Evolutionary conservation across 2,113 vertebrate genomes (phyloP).

Genomic region (Dermatemys mawii): DNA sequence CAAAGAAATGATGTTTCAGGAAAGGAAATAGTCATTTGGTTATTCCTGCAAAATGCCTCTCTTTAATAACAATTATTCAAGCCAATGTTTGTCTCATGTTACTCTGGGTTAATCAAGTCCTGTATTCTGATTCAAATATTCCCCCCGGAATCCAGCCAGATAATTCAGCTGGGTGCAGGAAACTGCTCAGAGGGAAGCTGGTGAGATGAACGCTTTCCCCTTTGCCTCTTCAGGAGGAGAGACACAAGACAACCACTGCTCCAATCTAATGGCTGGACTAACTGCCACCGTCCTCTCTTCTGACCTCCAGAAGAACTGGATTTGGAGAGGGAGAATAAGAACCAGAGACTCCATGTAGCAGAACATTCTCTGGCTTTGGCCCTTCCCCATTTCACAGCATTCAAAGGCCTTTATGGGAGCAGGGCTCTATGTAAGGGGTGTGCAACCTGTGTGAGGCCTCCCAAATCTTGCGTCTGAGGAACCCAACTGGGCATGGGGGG

Average conservation of each 20-base stretch:
- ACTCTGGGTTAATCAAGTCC: background rate
- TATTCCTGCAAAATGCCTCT: background rate
- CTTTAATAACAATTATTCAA: background rate
- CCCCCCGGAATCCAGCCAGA: accelerated
- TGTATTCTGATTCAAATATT: accelerated
- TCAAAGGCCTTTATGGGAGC: background rate
- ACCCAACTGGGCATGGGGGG: background rate
- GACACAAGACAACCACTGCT: background rate
- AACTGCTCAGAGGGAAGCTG: background rate
- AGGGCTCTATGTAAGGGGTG: background rate
- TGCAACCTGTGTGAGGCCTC: background rate
- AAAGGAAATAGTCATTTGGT: background rate
- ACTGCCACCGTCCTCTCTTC: background rate
- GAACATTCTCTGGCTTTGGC: background rate
- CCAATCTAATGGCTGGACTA: background rate
- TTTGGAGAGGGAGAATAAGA: background rate
- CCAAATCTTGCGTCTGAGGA: background rate
- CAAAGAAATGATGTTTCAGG: constrained; percentile 30
- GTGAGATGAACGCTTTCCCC: background rate
- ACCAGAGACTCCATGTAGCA: background rate
- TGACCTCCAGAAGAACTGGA: background rate
- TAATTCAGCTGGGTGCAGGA: background rate
- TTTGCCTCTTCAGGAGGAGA: background rate
- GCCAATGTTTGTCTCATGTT: background rate
- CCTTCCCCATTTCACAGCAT: accelerated